Evolutionary conservation across 1,140 invertebrate genomes (phyloP).

Genomic region (Trichonephila inaurata): DNA sequence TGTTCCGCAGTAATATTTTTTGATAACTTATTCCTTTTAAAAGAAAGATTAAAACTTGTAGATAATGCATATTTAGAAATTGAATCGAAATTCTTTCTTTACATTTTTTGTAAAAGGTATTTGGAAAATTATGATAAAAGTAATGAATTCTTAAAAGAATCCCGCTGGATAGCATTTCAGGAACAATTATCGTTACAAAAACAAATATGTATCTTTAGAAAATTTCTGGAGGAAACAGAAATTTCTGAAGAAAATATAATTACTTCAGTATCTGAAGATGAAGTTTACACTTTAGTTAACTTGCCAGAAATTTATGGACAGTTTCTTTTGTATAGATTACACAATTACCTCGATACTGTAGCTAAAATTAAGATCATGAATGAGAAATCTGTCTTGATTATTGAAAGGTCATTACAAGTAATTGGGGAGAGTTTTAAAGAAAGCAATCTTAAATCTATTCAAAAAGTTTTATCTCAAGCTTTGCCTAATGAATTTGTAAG

Average conservation of each 20-base stretch:
- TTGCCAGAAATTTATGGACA: constrained; percentile 36
- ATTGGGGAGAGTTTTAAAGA: constrained; percentile 51
- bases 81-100: constrained; percentile 53
- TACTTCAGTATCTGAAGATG: background rate
- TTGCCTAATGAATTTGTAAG: background rate
- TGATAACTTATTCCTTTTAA: constrained; percentile 56
- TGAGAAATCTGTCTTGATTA: background rate
- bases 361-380: background rate
- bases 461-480: background rate
- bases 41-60: constrained; percentile 12
- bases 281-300: background rate
- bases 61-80: background rate
- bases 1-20: constrained; percentile 17
- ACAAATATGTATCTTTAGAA: background rate
- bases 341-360: constrained; percentile 28
- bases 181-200: background rate
- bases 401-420: constrained; percentile 35
- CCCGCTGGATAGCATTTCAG: constrained; percentile 21
- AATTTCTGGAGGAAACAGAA: background rate
- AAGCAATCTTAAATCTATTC: background rate
- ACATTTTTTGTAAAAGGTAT: constrained; percentile 1
- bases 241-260: background rate
- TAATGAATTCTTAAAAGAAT: too few relatives aligned
- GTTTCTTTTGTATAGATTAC: constrained; percentile 8
- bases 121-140: background rate